A percentile compares a stretch with the other conserved stretches of the same genome.
Evolutionary conservation across 2,797 vertebrate species (phyloP).

Genomic region (Onychomys torridus): DNA sequence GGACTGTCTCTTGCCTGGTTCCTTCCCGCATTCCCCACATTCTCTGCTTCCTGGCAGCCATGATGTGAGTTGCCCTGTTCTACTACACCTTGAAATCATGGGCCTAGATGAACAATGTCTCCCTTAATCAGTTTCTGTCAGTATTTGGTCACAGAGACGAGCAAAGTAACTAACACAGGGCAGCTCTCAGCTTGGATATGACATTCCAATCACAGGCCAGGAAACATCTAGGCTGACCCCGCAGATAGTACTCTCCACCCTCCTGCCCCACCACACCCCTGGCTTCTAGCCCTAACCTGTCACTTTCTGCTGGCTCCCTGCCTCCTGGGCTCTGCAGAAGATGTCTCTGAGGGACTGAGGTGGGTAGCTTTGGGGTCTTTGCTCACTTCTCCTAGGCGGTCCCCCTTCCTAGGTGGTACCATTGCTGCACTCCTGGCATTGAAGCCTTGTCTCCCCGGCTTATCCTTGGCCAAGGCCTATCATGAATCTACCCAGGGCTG

Average conservation of each 20-base stretch:
- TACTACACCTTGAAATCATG: not conserved
- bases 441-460: accelerated
- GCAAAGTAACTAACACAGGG: not conserved
- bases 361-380: not conserved
- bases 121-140: not conserved
- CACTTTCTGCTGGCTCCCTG: not conserved
- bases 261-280: too few relatives aligned
- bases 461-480: not conserved
- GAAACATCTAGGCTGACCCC: not conserved
- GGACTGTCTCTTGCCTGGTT: not conserved
- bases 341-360: accelerated
- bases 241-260: not conserved
- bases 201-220: not conserved
- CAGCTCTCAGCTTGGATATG: not conserved
- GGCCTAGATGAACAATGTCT: not conserved
- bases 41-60: not conserved
- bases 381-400: too few relatives aligned
- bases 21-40: not conserved
- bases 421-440: not conserved
- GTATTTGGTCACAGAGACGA: not conserved
- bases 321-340: not conserved
- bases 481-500: not conserved
- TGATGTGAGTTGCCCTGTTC: not conserved
- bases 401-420: not conserved
- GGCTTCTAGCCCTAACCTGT: too few relatives aligned